These are phyloP conservation scores for Dascillus cervinus DNA, from an alignment of 2,888 invertebrate species.

Conservation along the genomic window DNA sequence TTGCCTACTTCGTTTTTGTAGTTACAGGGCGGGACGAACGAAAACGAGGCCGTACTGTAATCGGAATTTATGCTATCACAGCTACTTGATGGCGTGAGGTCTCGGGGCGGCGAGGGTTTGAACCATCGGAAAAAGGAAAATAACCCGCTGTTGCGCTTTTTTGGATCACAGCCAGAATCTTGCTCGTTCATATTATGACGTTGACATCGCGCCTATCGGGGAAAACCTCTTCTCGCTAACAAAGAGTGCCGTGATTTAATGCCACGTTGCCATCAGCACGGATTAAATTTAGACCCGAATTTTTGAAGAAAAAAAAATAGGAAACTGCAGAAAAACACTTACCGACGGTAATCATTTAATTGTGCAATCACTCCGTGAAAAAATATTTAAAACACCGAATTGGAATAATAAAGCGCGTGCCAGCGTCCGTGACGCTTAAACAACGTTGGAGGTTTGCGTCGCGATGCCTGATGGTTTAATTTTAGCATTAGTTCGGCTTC, in stretches of 20 bases:
- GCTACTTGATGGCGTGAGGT: slow-evolving; percentile 44
- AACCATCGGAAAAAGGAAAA: slow-evolving; percentile 69
- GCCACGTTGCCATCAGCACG: too few relatives aligned
- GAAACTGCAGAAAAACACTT: slow-evolving; percentile 12
- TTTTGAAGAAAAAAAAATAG: neutral
- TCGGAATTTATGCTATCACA: slow-evolving; percentile 58
- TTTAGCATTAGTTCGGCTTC: slow-evolving; percentile 36
- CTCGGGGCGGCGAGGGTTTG: slow-evolving; percentile 45
- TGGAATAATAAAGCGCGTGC: too few relatives aligned
- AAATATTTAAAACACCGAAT: too few relatives aligned
- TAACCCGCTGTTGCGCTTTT: slow-evolving; percentile 43
- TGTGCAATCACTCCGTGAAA: too few relatives aligned
- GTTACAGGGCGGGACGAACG: slow-evolving; percentile 53
- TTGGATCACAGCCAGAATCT: slow-evolving; percentile 41
- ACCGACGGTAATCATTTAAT: slow-evolving; percentile 16
- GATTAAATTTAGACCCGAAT: slow-evolving; percentile 3
- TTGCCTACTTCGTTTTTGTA: slow-evolving; percentile 41
- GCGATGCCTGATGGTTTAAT: slow-evolving; percentile 34
- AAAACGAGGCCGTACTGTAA: slow-evolving; percentile 66
- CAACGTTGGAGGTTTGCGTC: slow-evolving; percentile 20
- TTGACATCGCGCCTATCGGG: too few relatives aligned
- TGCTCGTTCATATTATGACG: slow-evolving; percentile 35
- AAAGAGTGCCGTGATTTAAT: neutral
- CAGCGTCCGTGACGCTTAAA: slow-evolving; percentile 18
- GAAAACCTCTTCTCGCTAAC: slow-evolving; percentile 15